Base-by-base conservation (phyloP, 2,113 vertebrate genomes). In the Cariama cristata region DNA sequence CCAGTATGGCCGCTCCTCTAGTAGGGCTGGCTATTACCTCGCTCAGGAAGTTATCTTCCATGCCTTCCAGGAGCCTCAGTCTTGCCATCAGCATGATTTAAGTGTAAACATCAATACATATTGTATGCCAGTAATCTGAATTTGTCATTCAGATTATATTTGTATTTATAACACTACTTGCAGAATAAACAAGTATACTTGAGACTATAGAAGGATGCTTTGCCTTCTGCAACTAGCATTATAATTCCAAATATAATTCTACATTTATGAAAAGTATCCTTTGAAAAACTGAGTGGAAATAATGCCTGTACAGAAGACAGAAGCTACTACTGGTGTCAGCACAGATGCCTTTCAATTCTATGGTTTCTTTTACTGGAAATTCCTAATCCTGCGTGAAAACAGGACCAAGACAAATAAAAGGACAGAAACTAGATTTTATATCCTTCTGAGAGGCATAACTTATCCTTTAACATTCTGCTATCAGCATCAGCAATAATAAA, bases 281-380 rank as follows among this genome's bases (percentile, higher is more conserved):
- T 86, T 53, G 26, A 55, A 73, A 68, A 77, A 28, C 0, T 21
- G 24, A 68, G 19, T 64, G 62, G 33, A 75, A 76, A 30, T 76
- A 44, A 17, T 75, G 58, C 35, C 33, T 0, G 0, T 72, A 8
- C 33, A 59, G 47, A 67, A 20, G n/a, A 76, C 9, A 9, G 50
- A 26, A 86, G 50, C 74, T 79, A 8, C 35, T 55, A 17, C 12
- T 55, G 38, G 9, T 59, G 44, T 42, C 38, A 59, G 38, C 38
- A 38, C 14, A 62, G 17, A 35, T 58, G 26, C 20, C 21, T 86
- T 79, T 68, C 13, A 28, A 4, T 72, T 90, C 16, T 26, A 0
- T 56, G 6, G 17, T 45, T 59, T 79, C 47, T 42, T 77, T 24
- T 45, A 42, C 19, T 69, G 35, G 9, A 49, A 83, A n/a, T 80